Evolutionary conservation across 1,140 invertebrate species (phyloP), one percentile per base, ranked within the genome.

Genomic region (Drosophila murphyi): DNA sequence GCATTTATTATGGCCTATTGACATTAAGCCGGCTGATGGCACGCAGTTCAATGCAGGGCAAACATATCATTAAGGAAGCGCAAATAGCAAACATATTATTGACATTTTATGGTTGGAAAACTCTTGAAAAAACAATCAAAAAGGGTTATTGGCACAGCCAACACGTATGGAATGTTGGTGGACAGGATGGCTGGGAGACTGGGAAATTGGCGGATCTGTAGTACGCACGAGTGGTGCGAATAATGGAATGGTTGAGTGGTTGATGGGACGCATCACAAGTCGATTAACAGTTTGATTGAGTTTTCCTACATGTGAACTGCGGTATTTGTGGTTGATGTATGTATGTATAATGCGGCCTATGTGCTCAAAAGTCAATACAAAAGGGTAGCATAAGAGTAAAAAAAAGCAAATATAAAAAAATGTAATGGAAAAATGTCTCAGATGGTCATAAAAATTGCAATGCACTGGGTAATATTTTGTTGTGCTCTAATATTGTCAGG

Each of bases 221-320:
- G 56, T 63, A 69, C 68, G 55, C 74, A 78, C 68, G 74, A 43
- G 39, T 59, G 43, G 37, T 8, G 37, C 39, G 45, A 45, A 4
- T 43, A n/a, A 4, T 43, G 41, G 20, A 35, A 4, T 8, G 12
- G 5, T 28, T 6, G 28, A n/a, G 12, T 0, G 6, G 20, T 2
- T 35, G 43, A 2, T 7, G 31, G 62, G 39, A 20, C 10, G 52
- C 56, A 59, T 34, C 72, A 60, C 77, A 80, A 86, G 81, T 85
- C 81, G 81, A 85, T 85, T 85, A 85, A 86, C 82, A 78, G 78
- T 85, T 85, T 86, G 81, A 85, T 85, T 85, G 81, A 85, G 82
- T 85, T 85, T 80, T 85, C 65, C 78, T 59, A 80, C 43, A 80
- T 77, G 51, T 67, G 51, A 54, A 60, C 50, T 86, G 78, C 70